Conservation (phyloP, 2,888 invertebrate genomes). For the Empis livida region DNA sequence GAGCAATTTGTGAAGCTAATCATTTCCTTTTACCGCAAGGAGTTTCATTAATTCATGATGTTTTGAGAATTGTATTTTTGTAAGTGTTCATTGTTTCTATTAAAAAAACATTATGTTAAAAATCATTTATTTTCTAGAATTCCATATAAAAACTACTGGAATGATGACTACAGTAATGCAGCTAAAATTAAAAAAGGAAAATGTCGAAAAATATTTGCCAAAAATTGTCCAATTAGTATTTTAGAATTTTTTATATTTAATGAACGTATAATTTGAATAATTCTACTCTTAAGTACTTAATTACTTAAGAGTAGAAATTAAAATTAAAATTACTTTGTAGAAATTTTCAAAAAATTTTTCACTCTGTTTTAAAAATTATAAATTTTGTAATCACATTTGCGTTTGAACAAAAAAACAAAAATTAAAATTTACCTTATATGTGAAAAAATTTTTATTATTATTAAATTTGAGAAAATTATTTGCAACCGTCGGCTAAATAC, state of each 20-base stretch:
- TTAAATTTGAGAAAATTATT: too few species aligned
- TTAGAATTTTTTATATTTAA: not conserved
- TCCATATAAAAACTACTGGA: not conserved
- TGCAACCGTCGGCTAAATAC: too few species aligned
- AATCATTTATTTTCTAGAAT: not conserved
- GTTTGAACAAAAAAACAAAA: too few species aligned
- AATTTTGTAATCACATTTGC: too few species aligned
- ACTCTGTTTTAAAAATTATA: too few species aligned
- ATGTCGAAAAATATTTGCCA: not conserved
- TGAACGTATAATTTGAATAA: not conserved
- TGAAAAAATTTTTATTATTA: too few species aligned
- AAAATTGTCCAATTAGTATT: not conserved
- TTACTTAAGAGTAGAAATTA: too few species aligned
- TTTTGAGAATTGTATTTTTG: slow-evolving; percentile 49
- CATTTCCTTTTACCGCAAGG: slow-evolving; percentile 41
- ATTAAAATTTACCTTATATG: too few species aligned
- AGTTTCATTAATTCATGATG: slow-evolving; percentile 48
- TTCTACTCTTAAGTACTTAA: too few species aligned
- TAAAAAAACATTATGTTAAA: not conserved
- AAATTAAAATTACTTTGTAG: too few species aligned
- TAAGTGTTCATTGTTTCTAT: slow-evolving; percentile 22
- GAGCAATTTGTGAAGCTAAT: slow-evolving; percentile 52
- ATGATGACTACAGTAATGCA: not conserved
- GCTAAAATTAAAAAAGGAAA: not conserved
- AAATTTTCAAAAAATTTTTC: too few species aligned